Evolutionary conservation across 2,797 vertebrate genomes (phyloP).

Genomic region (Eospalax fontanierii): DNA sequence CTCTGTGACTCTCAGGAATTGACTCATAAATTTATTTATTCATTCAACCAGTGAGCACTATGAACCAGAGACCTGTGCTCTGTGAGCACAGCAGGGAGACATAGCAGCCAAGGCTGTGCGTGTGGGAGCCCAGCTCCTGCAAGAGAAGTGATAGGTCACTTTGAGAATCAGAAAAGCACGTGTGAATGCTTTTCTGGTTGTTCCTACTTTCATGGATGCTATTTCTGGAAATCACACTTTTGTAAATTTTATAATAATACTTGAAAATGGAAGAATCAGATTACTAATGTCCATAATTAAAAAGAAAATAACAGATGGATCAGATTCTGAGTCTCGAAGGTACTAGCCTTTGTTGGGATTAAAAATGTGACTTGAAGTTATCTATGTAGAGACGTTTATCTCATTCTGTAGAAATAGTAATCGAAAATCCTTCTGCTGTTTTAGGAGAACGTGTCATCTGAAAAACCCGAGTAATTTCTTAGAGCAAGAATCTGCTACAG

Average conservation of each 20-base stretch:
- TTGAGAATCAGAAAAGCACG: neutral
- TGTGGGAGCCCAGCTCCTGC: neutral
- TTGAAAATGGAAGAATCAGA: neutral
- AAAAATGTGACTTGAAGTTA: neutral
- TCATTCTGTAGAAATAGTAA: too few relatives aligned
- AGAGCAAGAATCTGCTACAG: too few relatives aligned
- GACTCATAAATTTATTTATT: too few relatives aligned
- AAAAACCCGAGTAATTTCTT: too few relatives aligned
- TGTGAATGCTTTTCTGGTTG: neutral
- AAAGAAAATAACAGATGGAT: too few relatives aligned
- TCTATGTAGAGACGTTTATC: too few relatives aligned
- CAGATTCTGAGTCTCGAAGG: neutral
- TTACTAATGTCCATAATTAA: neutral
- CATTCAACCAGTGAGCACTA: too few relatives aligned
- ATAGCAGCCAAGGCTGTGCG: neutral
- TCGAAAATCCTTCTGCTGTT: too few relatives aligned
- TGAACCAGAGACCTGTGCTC: neutral
- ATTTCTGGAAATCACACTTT: neutral
- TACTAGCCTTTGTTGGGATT: neutral
- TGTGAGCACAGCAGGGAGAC: neutral
- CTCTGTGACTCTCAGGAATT: too few relatives aligned
- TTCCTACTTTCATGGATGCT: neutral
- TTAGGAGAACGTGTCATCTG: too few relatives aligned
- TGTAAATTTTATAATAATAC: neutral
- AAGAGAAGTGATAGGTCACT: neutral